phyloP scores from a whole-genome alignment of 2,797 vertebrate species.

The Pangasius djambal region DNA sequence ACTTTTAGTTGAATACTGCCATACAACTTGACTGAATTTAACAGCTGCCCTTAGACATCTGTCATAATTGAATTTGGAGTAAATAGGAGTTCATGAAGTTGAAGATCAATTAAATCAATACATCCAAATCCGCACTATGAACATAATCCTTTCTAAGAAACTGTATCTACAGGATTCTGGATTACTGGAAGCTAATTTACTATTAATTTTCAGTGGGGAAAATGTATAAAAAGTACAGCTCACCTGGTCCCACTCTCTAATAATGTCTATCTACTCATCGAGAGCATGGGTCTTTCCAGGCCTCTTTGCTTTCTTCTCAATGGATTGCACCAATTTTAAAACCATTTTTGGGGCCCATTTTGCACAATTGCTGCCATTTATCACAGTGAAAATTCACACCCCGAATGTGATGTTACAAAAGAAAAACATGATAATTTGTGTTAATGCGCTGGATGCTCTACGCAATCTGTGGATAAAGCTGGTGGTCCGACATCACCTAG shows the following conservation, averaged over 20 bases:
- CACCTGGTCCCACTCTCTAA: background rate
- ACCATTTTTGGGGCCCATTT: background rate
- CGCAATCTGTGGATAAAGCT: background rate
- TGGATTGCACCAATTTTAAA: conserved; percentile 22
- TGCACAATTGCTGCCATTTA: conserved; percentile 16
- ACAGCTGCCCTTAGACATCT: background rate
- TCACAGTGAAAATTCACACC: background rate
- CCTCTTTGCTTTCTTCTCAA: background rate
- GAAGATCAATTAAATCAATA: conserved; percentile 6
- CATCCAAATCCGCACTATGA: background rate
- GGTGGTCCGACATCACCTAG: background rate
- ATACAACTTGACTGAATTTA: background rate
- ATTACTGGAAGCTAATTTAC: background rate
- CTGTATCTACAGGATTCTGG: background rate
- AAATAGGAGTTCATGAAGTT: background rate
- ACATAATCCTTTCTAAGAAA: background rate
- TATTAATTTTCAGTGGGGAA: background rate
- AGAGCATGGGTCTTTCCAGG: background rate
- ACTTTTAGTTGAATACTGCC: background rate
- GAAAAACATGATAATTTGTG: background rate
- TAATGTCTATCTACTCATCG: background rate
- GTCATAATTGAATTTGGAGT: background rate
- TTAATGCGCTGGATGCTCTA: background rate
- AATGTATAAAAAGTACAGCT: background rate
- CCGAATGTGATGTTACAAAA: background rate